A percentile compares a stretch with the other conserved stretches of the same genome.
Conservation (phyloP, 1,140 invertebrate species). For the Littorina saxatilis region DNA sequence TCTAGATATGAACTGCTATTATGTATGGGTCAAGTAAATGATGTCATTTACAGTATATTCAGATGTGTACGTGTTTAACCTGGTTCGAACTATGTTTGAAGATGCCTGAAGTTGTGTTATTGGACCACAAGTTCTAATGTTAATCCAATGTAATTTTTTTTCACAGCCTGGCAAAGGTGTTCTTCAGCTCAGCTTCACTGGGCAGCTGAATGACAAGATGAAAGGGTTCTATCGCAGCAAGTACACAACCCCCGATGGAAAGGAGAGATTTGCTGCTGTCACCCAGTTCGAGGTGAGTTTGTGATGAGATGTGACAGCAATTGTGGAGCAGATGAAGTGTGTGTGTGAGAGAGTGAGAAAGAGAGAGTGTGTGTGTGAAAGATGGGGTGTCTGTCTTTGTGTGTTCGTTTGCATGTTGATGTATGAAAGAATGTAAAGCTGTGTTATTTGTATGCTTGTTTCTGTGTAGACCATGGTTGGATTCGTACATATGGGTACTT, state of each 20-base stretch:
- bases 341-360: not conserved
- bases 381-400: too few relatives aligned
- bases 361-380: not conserved
- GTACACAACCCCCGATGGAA: slow-evolving; percentile 82
- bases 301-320: not conserved
- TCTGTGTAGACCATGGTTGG: too few relatives aligned
- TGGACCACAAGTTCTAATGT: too few relatives aligned
- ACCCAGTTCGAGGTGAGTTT: slow-evolving; percentile 87
- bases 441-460: not conserved
- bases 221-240: slow-evolving; percentile 96
- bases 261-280: slow-evolving; percentile 89
- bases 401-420: not conserved
- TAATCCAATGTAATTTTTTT: too few relatives aligned
- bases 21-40: too few relatives aligned
- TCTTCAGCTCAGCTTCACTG: slow-evolving; percentile 85
- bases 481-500: too few relatives aligned
- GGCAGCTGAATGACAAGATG: slow-evolving; percentile 95
- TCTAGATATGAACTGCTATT: too few relatives aligned
- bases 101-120: too few relatives aligned
- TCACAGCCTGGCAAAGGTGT: slow-evolving; percentile 80
- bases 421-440: not conserved
- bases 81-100: too few relatives aligned
- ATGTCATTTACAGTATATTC: too few relatives aligned
- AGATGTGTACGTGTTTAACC: too few relatives aligned
- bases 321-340: not conserved